Evolutionary conservation across 2,888 invertebrate species (phyloP), one percentile per base, ranked within the genome.

Genomic region (Clepsis dumicolana): DNA sequence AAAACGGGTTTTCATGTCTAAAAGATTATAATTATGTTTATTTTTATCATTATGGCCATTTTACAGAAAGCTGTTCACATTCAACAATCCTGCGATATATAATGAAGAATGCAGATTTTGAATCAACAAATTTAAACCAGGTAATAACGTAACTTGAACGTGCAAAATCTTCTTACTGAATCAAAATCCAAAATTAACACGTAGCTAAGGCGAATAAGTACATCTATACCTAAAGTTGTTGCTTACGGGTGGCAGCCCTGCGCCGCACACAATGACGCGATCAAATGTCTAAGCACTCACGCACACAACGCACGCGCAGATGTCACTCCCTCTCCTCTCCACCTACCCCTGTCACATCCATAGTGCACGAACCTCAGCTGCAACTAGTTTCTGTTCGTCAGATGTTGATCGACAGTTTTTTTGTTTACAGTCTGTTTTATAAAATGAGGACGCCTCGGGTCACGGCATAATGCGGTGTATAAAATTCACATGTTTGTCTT

Each of bases 321-420:
- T 85, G 87, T 79, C 77, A 65, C 74, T 70, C 75, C 75, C 79
- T 77, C 74, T 76, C 69, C 72, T 75, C 74, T 70, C 75, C 75
- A 78, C 77, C 74, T 78, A 74, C 79, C 77, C 77, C 77, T 67
- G 73, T 71, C 66, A 63, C 79, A 77, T 76, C 87, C 78, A 77
- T 84, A 87, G 87, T 84, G 84, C 90, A 89, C 89, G 86, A 88
- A 85, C 88, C 84, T 87, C 85, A 81, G 84, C 84, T 85, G 86
- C 78, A 78, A 78, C 81, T 78, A 84, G 82, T 73, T 70, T 67
- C 52, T 54, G 75, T 83, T 82, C 83, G 86, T 91, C 90, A 90
- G 88, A 90, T 91, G 90, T 89, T 85, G 89, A 90, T 91, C 90
- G 82, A 81, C 80, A 80, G 80, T 81, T 87, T 88, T 88, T 85